Evolutionary conservation across 2,113 vertebrate genomes (phyloP).

Genomic region (Ictalurus furcatus): DNA sequence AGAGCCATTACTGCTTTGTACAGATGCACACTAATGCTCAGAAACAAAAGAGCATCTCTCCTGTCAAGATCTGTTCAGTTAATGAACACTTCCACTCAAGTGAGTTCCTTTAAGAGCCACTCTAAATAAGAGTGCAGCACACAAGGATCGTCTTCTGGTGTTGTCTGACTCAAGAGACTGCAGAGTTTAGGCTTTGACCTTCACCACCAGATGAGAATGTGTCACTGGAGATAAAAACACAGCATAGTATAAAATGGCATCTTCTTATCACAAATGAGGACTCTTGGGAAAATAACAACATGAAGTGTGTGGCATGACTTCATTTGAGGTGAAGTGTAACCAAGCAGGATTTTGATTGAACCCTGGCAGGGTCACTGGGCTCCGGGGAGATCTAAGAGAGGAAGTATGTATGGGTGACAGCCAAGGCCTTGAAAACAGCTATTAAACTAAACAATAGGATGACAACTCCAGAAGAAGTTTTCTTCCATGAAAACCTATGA

Average conservation of each 20-base stretch:
- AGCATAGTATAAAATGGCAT: neutral
- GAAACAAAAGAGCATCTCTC: constrained; percentile 52
- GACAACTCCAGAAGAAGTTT: constrained; percentile 3
- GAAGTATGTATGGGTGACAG: constrained; percentile 1
- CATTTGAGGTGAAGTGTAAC: constrained; percentile 2
- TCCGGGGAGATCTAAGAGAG: constrained; percentile 33
- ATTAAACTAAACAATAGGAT: constrained; percentile 42
- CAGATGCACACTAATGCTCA: constrained; percentile 47
- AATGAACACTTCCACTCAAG: constrained; percentile 53
- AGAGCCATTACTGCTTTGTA: constrained; percentile 47
- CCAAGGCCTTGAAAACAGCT: constrained; percentile 28
- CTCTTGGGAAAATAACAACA: neutral
- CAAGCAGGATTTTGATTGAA: neutral
- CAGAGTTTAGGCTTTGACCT: constrained; percentile 36
- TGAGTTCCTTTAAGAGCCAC: constrained; percentile 53
- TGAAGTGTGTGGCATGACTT: constrained; percentile 18
- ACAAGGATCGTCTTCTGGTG: constrained; percentile 34
- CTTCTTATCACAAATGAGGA: constrained; percentile 29
- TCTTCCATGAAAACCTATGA: constrained; percentile 7
- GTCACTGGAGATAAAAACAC: neutral
- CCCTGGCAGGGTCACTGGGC: constrained; percentile 34
- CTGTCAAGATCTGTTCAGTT: constrained; percentile 57
- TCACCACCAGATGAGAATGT: neutral
- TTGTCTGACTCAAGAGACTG: constrained; percentile 39
- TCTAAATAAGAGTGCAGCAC: constrained; percentile 52